Percentiles rank a stretch among this genome's conserved stretches.
These are phyloP conservation scores for Meloidogyne exigua DNA, from an alignment of 1,140 invertebrate species.

Conservation along the genomic window DNA sequence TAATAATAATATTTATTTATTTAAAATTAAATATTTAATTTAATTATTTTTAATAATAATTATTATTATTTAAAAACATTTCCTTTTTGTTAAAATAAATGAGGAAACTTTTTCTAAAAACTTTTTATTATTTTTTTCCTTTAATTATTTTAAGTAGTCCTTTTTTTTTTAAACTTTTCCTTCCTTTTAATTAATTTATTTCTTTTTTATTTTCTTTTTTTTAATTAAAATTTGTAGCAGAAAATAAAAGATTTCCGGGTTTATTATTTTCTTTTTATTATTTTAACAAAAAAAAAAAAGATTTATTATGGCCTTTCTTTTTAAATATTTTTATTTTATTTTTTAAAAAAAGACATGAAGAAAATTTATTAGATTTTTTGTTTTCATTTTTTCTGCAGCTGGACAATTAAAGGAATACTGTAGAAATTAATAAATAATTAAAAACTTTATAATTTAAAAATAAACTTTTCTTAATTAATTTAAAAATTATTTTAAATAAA, in stretches of 20 bases:
- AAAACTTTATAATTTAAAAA: neutral
- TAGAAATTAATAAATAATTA: too few species aligned
- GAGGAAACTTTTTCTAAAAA: neutral
- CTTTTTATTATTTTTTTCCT: neutral
- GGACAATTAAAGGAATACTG: neutral
- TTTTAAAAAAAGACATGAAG: neutral
- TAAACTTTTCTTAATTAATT: too few species aligned
- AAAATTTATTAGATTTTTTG: neutral
- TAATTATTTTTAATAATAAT: too few species aligned
- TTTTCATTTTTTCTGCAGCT: neutral
- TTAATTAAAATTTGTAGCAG: neutral
- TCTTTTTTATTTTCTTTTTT: neutral
- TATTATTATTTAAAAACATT: too few species aligned
- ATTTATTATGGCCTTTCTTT: neutral
- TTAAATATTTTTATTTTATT: neutral
- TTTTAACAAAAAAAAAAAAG: neutral
- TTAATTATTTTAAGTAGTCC: neutral
- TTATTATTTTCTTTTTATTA: neutral
- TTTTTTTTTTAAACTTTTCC: neutral
- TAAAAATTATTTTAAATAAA: too few species aligned
- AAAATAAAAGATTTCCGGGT: neutral
- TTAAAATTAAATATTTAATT: too few species aligned
- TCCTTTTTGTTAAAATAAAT: too few species aligned
- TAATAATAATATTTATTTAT: neutral
- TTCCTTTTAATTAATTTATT: neutral